Conservation (phyloP, 2,797 vertebrate species). For the Scolopax rusticola region DNA sequence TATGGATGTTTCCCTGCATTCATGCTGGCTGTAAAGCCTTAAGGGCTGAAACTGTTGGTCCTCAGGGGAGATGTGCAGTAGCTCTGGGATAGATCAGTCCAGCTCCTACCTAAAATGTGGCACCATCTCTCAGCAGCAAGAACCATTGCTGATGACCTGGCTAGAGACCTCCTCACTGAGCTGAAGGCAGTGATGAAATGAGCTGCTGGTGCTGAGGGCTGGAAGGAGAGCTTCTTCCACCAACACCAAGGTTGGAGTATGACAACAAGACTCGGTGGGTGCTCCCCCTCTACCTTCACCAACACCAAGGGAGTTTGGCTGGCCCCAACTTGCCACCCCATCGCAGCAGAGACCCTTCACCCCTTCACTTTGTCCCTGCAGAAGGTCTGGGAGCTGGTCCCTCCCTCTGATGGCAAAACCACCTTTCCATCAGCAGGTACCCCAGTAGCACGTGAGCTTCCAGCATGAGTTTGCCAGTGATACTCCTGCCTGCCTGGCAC, state of each 20-base stretch:
- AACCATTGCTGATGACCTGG: background rate
- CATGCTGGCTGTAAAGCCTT: background rate
- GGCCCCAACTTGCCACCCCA: background rate
- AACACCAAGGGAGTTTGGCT: accelerated
- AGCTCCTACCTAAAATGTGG: background rate
- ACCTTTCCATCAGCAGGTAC: background rate
- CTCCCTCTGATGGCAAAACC: background rate
- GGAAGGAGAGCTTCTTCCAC: background rate
- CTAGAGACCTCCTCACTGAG: background rate
- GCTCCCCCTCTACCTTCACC: background rate
- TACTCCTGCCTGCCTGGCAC: background rate
- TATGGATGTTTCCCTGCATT: background rate
- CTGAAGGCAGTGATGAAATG: background rate
- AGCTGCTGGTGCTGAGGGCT: background rate
- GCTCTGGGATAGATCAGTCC: background rate
- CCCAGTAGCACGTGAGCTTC: accelerated
- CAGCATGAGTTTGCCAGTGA: too few species aligned
- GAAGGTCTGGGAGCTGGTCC: accelerated
- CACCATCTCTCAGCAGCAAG: background rate
- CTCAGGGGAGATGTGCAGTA: background rate
- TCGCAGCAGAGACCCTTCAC: background rate
- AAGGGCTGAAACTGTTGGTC: background rate
- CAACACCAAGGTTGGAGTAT: accelerated
- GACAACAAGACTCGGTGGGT: accelerated
- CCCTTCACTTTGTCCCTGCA: background rate